A percentile compares a stretch with the other conserved stretches of the same genome.
phyloP scores from a whole-genome alignment of 2,888 invertebrate genomes.

The Leucophenga maculata region DNA sequence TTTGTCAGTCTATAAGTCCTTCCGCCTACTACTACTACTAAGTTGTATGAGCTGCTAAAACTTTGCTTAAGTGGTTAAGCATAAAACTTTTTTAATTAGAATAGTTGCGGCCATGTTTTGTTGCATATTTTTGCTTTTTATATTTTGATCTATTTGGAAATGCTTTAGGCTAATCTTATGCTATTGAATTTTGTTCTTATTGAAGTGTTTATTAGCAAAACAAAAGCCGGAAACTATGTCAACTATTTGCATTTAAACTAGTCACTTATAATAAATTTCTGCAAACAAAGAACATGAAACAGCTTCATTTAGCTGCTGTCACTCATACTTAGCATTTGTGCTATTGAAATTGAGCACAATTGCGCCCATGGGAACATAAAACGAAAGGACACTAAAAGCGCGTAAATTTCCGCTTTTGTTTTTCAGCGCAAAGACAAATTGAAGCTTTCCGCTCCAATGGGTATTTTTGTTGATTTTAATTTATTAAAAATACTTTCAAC shows the following conservation, averaged over 20 bases:
- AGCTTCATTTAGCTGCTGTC: neutral
- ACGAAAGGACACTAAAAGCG: neutral
- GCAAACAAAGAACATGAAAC: neutral
- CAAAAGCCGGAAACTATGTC: neutral
- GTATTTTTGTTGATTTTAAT: neutral
- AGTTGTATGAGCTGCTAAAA: conserved; percentile 33
- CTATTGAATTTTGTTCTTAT: neutral
- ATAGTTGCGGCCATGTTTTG: conserved; percentile 51
- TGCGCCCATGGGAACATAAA: neutral
- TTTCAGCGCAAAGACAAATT: neutral
- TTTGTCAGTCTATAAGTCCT: conserved; percentile 21
- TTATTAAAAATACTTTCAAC: conserved; percentile 12
- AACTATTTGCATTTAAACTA: neutral
- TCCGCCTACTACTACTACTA: conserved; percentile 32
- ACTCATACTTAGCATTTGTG: neutral
- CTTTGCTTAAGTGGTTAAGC: conserved; percentile 56
- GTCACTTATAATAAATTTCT: too few relatives aligned
- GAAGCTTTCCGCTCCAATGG: neutral
- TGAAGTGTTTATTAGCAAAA: neutral
- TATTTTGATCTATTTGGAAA: conserved; percentile 1
- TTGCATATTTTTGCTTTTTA: neutral
- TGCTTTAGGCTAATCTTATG: conserved; percentile 11
- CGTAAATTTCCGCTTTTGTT: conserved; percentile 13
- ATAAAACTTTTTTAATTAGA: conserved; percentile 64
- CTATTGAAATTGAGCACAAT: conserved; percentile 5